Percentiles rank a stretch among this genome's conserved stretches.
phyloP scores from a whole-genome alignment of 1,140 invertebrate genomes.

The Drosophila pseudoananassae region DNA sequence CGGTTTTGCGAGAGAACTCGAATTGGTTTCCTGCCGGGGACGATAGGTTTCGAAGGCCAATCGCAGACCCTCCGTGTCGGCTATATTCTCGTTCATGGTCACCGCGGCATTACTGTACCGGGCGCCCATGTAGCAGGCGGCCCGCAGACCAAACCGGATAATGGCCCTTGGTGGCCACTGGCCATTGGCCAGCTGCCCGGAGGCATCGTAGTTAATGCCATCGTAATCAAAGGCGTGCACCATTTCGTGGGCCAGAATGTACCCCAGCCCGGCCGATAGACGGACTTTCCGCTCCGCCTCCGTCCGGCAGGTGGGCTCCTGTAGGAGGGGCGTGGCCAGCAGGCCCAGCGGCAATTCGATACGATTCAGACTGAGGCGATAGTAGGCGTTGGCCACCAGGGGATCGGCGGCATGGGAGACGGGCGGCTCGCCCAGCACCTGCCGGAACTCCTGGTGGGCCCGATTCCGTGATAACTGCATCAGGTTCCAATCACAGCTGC shows the following conservation, averaged over 20 bases:
- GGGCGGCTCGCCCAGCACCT: constrained; percentile 14
- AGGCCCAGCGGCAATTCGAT: constrained; percentile 72
- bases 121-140: constrained; percentile 54
- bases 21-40: background rate
- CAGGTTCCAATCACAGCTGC: constrained; percentile 60
- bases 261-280: constrained; percentile 56
- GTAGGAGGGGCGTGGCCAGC: constrained; percentile 41
- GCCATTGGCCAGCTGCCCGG: constrained; percentile 44
- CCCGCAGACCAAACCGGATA: constrained; percentile 61
- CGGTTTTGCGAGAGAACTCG: background rate
- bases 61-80: constrained; percentile 73
- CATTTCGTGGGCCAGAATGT: constrained; percentile 73
- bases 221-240: constrained; percentile 79
- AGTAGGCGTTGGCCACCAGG: constrained; percentile 74
- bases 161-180: constrained; percentile 67
- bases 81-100: constrained; percentile 76
- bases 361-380: constrained; percentile 67
- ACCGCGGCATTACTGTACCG: constrained; percentile 64
- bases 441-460: constrained; percentile 28
- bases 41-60: constrained; percentile 60
- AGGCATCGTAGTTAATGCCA: constrained; percentile 74
- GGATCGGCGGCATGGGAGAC: constrained; percentile 36
- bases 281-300: constrained; percentile 9
- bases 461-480: constrained; percentile 52
- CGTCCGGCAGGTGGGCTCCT: constrained; percentile 1